Evolutionary conservation across 2,797 vertebrate species (phyloP).

Genomic region (Agapornis canus): DNA sequence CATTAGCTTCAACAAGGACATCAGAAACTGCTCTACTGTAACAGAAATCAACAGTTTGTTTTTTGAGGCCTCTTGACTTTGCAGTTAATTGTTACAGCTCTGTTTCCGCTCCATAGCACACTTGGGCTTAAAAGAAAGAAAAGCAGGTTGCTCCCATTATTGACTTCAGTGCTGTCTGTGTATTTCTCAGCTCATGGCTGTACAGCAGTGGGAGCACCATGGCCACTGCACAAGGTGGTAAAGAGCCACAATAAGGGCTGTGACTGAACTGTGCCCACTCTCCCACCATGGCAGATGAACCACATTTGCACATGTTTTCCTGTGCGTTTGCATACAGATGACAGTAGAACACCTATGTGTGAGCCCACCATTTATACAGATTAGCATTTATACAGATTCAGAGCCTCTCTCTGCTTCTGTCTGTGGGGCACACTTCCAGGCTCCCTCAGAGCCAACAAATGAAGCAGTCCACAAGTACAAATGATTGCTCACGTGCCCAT

Average conservation of each 20-base stretch:
- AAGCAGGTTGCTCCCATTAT: fast-evolving
- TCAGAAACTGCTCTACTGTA: not conserved
- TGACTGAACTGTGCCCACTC: fast-evolving
- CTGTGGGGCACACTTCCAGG: not conserved
- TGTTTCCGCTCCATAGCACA: not conserved
- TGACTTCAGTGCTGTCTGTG: fast-evolving
- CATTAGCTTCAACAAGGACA: not conserved
- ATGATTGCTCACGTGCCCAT: not conserved
- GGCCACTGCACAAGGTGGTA: fast-evolving
- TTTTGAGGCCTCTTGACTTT: not conserved
- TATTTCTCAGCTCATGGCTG: fast-evolving
- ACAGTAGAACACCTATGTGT: not conserved
- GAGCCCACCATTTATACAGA: not conserved
- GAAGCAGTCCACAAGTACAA: not conserved
- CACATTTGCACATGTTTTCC: not conserved
- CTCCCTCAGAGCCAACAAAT: not conserved
- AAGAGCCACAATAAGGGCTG: fast-evolving
- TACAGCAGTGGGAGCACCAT: not conserved
- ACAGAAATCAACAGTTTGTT: not conserved
- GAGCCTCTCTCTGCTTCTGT: not conserved
- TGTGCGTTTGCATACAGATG: not conserved
- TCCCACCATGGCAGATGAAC: not conserved
- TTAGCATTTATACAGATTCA: not conserved
- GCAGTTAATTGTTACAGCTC: not conserved
- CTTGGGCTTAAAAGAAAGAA: not conserved